Percentiles rank a stretch among this genome's conserved stretches.
Conservation (phyloP, 2,113 vertebrate species). For the Tachysurus fulvidraco region DNA sequence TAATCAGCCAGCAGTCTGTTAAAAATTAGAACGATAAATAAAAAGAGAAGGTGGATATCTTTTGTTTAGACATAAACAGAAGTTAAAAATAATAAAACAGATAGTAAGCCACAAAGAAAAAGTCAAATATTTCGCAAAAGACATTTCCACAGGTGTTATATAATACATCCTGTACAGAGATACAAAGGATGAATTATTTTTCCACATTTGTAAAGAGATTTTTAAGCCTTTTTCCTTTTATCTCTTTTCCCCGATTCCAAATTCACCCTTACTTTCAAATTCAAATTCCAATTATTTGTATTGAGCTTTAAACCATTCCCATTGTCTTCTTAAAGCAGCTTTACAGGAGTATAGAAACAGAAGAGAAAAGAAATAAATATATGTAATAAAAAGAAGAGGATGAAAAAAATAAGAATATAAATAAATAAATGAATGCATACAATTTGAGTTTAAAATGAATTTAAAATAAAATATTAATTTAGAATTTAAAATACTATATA, state of each 20-base stretch:
- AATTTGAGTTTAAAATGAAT: no score
- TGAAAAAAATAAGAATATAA: no score
- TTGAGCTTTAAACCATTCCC: no score
- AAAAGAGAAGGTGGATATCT: not conserved
- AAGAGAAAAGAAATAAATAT: no score
- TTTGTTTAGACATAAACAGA: not conserved
- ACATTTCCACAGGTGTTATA: not conserved
- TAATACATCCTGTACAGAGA: not conserved
- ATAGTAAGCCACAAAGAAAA: not conserved
- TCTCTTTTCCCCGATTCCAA: not conserved
- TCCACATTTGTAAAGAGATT: not conserved
- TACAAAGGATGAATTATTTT: not conserved
- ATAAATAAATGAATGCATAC: no score
- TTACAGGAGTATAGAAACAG: no score
- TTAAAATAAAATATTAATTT: no score
- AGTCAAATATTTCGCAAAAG: not conserved
- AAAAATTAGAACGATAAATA: not conserved
- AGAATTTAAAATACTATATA: no score
- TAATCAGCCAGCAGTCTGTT: not conserved
- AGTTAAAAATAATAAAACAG: not conserved
- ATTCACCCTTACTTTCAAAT: not conserved
- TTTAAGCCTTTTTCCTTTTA: not conserved
- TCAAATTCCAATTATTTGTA: no score
- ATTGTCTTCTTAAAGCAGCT: no score
- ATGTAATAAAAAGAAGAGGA: no score